These are phyloP conservation scores for Lampropteryx suffumata DNA, from an alignment of 2,888 invertebrate genomes.

Conservation along the genomic window DNA sequence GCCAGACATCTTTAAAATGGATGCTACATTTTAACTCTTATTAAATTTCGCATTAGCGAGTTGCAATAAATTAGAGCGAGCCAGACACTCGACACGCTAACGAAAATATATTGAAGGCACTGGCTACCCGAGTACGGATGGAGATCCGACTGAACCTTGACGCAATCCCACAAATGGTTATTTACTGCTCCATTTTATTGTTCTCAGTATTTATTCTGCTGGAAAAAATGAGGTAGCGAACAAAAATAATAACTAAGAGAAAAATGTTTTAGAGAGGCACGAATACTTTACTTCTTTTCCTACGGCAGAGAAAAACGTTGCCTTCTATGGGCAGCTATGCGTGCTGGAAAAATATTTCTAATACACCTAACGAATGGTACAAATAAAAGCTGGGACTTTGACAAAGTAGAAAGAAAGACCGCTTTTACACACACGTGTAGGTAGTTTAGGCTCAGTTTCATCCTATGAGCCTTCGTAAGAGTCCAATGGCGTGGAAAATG, in stretches of 20 bases:
- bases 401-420: slow-evolving; percentile 25
- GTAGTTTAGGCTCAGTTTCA: slow-evolving; percentile 29
- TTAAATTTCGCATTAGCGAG: slow-evolving; percentile 63
- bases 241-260: slow-evolving; percentile 11
- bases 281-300: background rate
- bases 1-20: slow-evolving; percentile 27
- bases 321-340: background rate
- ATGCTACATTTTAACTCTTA: slow-evolving; percentile 47
- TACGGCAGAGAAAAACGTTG: background rate
- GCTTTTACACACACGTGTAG: slow-evolving; percentile 14
- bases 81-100: slow-evolving; percentile 48
- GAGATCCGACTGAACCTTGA: slow-evolving; percentile 30
- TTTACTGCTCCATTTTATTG: slow-evolving; percentile 33
- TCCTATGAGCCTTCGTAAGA: slow-evolving; percentile 24
- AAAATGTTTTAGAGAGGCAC: background rate
- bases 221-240: slow-evolving; percentile 10
- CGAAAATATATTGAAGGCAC: slow-evolving; percentile 57
- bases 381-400: slow-evolving; percentile 20
- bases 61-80: slow-evolving; percentile 59
- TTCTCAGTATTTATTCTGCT: slow-evolving; percentile 17
- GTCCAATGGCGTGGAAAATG: slow-evolving; percentile 47
- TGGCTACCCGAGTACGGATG: slow-evolving; percentile 22
- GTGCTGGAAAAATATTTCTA: slow-evolving; percentile 1
- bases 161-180: slow-evolving; percentile 35
- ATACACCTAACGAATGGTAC: background rate